Base-by-base conservation (phyloP, 2,113 vertebrate genomes). In the Myxocyprinus asiaticus region DNA sequence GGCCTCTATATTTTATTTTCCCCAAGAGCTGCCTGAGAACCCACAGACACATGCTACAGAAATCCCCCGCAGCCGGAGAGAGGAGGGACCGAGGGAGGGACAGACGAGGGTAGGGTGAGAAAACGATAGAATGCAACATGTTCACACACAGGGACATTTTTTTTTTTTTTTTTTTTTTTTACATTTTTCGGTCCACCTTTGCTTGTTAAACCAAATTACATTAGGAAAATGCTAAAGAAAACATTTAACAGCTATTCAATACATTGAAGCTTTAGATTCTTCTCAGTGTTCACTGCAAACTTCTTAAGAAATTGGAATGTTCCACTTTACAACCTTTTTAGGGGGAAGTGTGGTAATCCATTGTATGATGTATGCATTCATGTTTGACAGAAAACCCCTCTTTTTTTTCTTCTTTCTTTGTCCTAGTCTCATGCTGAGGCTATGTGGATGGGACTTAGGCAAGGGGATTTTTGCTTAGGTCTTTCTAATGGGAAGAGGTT, bases 11-110 rank as follows among this genome's bases (percentile, higher is more conserved):
- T 85, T 88, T 88, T 90, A 86, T 90, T 90, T 74, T 89, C 83
- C 87, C 88, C 88, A 86, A 92, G 87, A 92, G 88, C 90, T 91
- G 90, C 87, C 86, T 89, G 86, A 90, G 89, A 92, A 89, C 75
- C 87, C 89, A 51, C 87, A 84, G 87, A 89, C 89, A 91, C 91
- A 91, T 90, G 90, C 88, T 87, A 84, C 87, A 92, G 87, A 92
- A 92, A 91, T 89, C 87, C 87, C 88, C 88, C 83, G 63, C 83
- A 84, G 87, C 82, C 63, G 50, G 50, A 17, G 51, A 50, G 47
- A 17, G 64, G 33, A 56, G 65, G 15, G 74, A 51, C 14, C 44
- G 72, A 72, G 75, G 71, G 71, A 65, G 73, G 64, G 66, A 59
- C 61, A 14, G 43, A 12, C 2, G 72, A 67, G 42, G 43, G 65